These are phyloP conservation scores for Metallyticus violacea DNA, from an alignment of 2,888 invertebrate species.

Conservation along the genomic window DNA sequence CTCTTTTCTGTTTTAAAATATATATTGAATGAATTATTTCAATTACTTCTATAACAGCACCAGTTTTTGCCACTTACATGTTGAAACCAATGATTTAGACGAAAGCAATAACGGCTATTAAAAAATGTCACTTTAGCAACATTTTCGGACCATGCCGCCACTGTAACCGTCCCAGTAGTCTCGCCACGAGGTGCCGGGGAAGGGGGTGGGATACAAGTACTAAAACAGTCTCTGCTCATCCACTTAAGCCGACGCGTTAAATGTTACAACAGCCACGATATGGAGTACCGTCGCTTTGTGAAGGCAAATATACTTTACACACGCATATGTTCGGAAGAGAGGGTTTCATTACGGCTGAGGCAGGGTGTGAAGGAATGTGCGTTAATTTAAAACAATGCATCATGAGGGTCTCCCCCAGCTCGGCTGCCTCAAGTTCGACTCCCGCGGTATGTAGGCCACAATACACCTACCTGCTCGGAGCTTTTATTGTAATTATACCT, in stretches of 20 bases:
- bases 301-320: neutral
- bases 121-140: too few relatives aligned
- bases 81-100: too few relatives aligned
- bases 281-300: neutral
- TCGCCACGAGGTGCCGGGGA: neutral
- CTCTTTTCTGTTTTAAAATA: too few relatives aligned
- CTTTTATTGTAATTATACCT: neutral
- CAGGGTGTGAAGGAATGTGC: neutral
- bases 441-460: neutral
- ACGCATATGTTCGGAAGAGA: neutral
- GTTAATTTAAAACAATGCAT: neutral
- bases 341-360: neutral
- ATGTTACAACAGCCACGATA: neutral
- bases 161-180: neutral
- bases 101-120: too few relatives aligned
- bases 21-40: too few relatives aligned
- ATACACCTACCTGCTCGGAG: neutral
- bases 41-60: too few relatives aligned
- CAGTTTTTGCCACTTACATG: too few relatives aligned
- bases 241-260: neutral
- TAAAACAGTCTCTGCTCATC: neutral
- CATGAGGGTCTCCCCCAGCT: neutral
- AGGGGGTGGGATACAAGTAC: neutral
- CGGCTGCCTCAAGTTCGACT: neutral
- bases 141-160: too few relatives aligned